These are phyloP conservation scores for Drosophila mayri DNA, from an alignment of 1,140 invertebrate species.

Conservation along the genomic window DNA sequence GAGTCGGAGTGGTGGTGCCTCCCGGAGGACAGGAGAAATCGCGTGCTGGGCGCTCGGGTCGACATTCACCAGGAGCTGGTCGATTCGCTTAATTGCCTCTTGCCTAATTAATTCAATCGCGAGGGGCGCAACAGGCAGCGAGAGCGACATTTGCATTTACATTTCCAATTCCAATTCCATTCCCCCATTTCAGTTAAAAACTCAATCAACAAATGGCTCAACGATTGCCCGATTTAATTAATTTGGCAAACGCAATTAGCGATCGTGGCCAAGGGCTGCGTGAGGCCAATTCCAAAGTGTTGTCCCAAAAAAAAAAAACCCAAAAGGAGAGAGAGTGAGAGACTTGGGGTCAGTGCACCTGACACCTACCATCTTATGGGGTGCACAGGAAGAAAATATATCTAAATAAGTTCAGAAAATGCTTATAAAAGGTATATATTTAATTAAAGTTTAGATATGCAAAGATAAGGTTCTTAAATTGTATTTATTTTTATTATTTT, in stretches of 20 bases:
- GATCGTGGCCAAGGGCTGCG: conserved; percentile 50
- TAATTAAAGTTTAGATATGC: neutral
- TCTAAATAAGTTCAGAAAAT: neutral
- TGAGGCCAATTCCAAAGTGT: conserved; percentile 56
- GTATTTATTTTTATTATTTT: neutral
- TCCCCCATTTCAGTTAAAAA: conserved; percentile 40
- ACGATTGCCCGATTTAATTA: conserved; percentile 70
- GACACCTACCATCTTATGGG: conserved; percentile 1
- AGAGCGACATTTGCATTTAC: conserved; percentile 54
- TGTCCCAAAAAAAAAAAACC: conserved; percentile 5
- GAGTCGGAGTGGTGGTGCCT: neutral
- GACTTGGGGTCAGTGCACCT: conserved; percentile 33
- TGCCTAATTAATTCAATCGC: conserved; percentile 79
- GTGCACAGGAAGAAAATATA: conserved; percentile 13
- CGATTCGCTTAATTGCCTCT: conserved; percentile 81
- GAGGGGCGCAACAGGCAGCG: conserved; percentile 36
- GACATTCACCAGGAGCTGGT: conserved; percentile 58
- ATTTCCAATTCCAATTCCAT: conserved; percentile 4
- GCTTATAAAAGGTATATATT: neutral
- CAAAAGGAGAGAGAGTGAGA: neutral
- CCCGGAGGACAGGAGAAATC: conserved; percentile 46
- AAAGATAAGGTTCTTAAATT: no score
- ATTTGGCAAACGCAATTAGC: conserved; percentile 77
- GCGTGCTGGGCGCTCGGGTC: conserved; percentile 54
- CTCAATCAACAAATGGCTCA: conserved; percentile 51